Percentiles rank a stretch among this genome's conserved stretches.
Evolutionary conservation across 1,140 invertebrate genomes (phyloP).

Genomic region (Andricus grossulariae): DNA sequence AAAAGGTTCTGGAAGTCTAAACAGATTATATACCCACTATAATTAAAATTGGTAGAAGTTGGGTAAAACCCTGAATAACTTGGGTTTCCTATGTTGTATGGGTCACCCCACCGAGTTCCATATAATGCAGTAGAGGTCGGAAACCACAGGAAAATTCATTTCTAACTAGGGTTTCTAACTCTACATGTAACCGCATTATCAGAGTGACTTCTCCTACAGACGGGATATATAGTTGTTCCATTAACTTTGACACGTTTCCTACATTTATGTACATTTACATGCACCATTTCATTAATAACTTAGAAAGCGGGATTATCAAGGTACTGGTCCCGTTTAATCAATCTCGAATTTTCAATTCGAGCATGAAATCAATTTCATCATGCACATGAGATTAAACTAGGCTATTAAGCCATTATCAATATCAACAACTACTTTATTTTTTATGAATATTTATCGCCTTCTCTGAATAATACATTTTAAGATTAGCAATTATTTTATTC

Average conservation of each 20-base stretch:
- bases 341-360: background rate
- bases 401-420: too few species aligned
- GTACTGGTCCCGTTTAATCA: background rate
- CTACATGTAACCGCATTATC: constrained; percentile 3
- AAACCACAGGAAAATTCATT: constrained; percentile 29
- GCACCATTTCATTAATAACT: constrained; percentile 4
- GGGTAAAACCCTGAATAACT: background rate
- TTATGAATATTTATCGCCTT: too few species aligned
- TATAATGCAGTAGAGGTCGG: constrained; percentile 15
- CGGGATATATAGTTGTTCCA: constrained; percentile 2
- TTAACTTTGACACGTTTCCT: constrained; percentile 12
- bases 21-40: background rate
- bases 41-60: constrained; percentile 14
- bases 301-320: background rate
- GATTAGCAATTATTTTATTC: too few species aligned
- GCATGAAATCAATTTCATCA: too few species aligned
- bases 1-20: background rate
- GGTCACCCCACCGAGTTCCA: background rate
- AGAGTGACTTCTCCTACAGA: constrained; percentile 10
- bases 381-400: too few species aligned
- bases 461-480: too few species aligned
- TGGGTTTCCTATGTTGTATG: constrained; percentile 25
- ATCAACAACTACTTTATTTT: too few species aligned
- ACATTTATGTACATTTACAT: constrained; percentile 5
- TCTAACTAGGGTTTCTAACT: constrained; percentile 10